A percentile compares a stretch with the other conserved stretches of the same genome.
phyloP scores from a whole-genome alignment of 2,888 invertebrate genomes.

The Phragmatobia fuliginosa region DNA sequence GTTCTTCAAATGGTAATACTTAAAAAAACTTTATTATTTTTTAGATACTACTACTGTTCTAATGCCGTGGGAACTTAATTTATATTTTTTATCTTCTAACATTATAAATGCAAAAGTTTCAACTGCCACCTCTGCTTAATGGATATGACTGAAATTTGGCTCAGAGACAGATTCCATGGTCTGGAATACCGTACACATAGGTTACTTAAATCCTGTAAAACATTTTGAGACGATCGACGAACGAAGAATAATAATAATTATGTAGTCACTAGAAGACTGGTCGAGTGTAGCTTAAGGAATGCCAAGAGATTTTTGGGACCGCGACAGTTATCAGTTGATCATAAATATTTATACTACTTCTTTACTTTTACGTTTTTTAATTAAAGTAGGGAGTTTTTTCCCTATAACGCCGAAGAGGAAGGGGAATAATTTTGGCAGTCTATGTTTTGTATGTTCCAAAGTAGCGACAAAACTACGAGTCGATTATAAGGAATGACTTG shows the following conservation, averaged over 20 bases:
- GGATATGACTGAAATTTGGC: neutral
- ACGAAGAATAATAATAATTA: neutral
- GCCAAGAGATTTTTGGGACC: neutral
- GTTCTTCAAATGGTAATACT: neutral
- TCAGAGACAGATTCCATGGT: neutral
- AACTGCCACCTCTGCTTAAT: neutral
- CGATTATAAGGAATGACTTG: too few relatives aligned
- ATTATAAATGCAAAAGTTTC: neutral
- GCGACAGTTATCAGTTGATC: neutral
- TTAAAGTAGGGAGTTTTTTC: neutral
- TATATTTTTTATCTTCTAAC: neutral
- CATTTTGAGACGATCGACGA: too few relatives aligned
- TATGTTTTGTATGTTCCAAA: too few relatives aligned
- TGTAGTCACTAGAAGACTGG: neutral
- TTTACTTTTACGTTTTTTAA: neutral
- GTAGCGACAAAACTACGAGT: too few relatives aligned
- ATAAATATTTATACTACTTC: neutral
- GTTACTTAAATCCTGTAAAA: neutral
- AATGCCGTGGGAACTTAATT: neutral
- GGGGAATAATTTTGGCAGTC: too few relatives aligned
- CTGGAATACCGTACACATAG: neutral
- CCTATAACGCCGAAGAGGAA: too few relatives aligned
- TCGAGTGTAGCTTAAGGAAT: neutral
- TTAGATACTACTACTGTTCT: neutral
- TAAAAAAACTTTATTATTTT: neutral